Conservation (phyloP, 2,113 vertebrate genomes). For the Pimephales promelas region DNA sequence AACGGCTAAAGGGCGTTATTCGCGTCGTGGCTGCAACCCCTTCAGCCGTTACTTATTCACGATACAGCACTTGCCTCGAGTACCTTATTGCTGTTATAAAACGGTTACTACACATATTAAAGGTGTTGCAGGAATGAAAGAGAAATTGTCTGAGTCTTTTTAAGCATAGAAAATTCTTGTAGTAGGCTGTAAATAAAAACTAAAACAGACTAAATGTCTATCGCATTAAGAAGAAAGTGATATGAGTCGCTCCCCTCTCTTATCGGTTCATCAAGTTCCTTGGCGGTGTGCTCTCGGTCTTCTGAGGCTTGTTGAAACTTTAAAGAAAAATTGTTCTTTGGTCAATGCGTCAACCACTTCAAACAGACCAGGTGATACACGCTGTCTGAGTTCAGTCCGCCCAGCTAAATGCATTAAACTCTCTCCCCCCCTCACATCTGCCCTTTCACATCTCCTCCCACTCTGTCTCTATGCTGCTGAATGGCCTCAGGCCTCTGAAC, state of each 20-base stretch:
- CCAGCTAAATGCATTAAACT: constrained; percentile 9
- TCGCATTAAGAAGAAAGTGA: not conserved
- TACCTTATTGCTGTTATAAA: too few relatives aligned
- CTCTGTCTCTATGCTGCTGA: constrained; percentile 18
- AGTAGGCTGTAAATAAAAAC: not conserved
- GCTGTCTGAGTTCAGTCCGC: constrained; percentile 1
- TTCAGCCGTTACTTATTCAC: too few relatives aligned
- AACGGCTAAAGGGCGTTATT: too few relatives aligned
- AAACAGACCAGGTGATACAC: constrained; percentile 30
- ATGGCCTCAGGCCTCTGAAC: constrained; percentile 11
- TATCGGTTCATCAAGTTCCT: not conserved
- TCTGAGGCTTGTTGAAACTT: constrained; percentile 7
- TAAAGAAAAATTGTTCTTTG: constrained; percentile 24
- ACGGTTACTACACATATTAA: too few relatives aligned
- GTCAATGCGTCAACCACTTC: constrained; percentile 30
- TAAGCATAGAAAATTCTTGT: not conserved
- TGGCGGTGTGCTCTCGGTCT: not conserved
- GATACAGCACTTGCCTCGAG: too few relatives aligned
- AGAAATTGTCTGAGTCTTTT: not conserved
- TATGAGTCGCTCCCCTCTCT: not conserved
- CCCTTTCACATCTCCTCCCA: constrained; percentile 29
- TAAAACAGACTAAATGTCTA: not conserved
- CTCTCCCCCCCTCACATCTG: constrained; percentile 5
- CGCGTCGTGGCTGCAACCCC: too few relatives aligned
- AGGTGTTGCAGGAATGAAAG: too few relatives aligned